Percentiles rank a stretch among this genome's conserved stretches.
Conservation (phyloP, 2,888 invertebrate species). For the Caenorhabditis wallacei region DNA sequence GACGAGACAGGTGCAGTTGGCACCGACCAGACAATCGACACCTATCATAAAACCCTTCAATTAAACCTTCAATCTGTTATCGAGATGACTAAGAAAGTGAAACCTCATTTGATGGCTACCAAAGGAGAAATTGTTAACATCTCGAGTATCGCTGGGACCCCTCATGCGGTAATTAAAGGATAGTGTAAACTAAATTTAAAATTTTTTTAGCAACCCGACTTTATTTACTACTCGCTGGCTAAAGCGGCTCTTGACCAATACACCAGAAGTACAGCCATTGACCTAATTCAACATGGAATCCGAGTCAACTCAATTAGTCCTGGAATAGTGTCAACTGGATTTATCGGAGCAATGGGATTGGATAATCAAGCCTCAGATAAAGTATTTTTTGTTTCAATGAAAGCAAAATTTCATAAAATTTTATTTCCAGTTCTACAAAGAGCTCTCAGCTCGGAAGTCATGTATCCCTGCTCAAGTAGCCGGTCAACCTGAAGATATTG, state of each 20-base stretch:
- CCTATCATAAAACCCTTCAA: constrained; percentile 24
- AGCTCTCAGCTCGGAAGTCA: not conserved
- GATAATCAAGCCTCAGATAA: constrained; percentile 31
- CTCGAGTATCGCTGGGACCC: constrained; percentile 39
- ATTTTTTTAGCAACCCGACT: constrained; percentile 18
- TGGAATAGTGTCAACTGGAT: constrained; percentile 59
- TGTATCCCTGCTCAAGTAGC: constrained; percentile 38
- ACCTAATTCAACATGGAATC: constrained; percentile 44
- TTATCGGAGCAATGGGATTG: constrained; percentile 53
- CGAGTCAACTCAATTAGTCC: constrained; percentile 62
- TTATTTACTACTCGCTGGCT: constrained; percentile 35
- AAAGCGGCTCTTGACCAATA: constrained; percentile 59
- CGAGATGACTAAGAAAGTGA: constrained; percentile 48
- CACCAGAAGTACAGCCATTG: constrained; percentile 48
- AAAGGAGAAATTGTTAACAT: constrained; percentile 68
- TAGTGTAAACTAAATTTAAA: not conserved
- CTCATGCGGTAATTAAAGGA: constrained; percentile 19
- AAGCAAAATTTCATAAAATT: not conserved
- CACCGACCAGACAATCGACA: constrained; percentile 7
- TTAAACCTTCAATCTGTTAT: constrained; percentile 43
- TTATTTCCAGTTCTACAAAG: constrained; percentile 37
- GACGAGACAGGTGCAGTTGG: constrained; percentile 13
- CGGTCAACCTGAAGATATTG: constrained; percentile 56
- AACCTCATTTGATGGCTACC: constrained; percentile 50
- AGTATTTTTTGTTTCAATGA: not conserved